These are phyloP conservation scores for Thamnaconus septentrionalis DNA, from an alignment of 2,113 vertebrate genomes.

Conservation along the genomic window DNA sequence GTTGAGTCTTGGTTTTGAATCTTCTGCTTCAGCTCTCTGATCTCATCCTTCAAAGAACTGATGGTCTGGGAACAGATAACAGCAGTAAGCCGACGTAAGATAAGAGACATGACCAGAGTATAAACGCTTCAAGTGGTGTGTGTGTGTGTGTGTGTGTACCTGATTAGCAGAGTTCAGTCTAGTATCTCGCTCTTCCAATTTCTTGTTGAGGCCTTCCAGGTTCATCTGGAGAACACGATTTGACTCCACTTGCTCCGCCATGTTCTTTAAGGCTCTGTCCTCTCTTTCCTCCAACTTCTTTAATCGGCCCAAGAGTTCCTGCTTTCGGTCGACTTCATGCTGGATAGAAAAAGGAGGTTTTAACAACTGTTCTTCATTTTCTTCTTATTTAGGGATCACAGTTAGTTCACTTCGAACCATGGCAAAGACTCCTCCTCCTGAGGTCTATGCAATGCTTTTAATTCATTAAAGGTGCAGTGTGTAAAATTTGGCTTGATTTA, in stretches of 20 bases:
- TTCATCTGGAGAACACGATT: conserved; percentile 77
- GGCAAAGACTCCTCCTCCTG: too few relatives aligned
- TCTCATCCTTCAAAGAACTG: conserved; percentile 80
- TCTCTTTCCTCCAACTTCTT: conserved; percentile 86
- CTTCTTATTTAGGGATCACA: too few relatives aligned
- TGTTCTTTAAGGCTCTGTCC: conserved; percentile 69
- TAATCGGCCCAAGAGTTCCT: conserved; percentile 83
- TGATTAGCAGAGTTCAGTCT: conserved; percentile 79
- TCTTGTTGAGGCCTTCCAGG: conserved; percentile 79
- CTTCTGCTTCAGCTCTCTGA: conserved; percentile 86
- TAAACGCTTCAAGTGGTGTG: not conserved
- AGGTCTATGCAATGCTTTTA: too few relatives aligned
- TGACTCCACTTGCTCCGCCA: conserved; percentile 82
- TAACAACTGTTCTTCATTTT: too few relatives aligned
- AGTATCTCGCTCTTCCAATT: conserved; percentile 83
- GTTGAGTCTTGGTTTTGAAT: conserved; percentile 86
- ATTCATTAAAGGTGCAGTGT: too few relatives aligned
- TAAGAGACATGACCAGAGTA: not conserved
- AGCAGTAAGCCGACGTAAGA: conserved; percentile 1
- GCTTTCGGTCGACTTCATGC: conserved; percentile 88
- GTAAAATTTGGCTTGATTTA: too few relatives aligned
- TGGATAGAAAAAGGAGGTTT: conserved; percentile 40
- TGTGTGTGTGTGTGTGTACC: conserved; percentile 68
- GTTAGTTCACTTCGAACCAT: too few relatives aligned
- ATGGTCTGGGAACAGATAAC: conserved; percentile 70